Evolutionary conservation across 1,140 invertebrate genomes (phyloP).

Genomic region (Paramacrobiotus metropolitanus): DNA sequence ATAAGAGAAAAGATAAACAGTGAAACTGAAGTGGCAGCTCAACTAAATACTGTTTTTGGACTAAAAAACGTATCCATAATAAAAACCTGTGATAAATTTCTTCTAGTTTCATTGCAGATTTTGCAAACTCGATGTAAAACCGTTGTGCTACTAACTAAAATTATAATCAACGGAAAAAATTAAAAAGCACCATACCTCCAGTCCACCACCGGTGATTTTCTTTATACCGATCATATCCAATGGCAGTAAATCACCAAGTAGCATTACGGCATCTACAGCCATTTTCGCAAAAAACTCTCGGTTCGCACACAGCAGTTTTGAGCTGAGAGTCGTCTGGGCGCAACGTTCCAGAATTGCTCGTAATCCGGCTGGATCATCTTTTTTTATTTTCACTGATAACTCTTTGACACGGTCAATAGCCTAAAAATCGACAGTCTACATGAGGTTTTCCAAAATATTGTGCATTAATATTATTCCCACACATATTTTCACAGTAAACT

Average conservation of each 20-base stretch:
- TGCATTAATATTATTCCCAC: too few relatives aligned
- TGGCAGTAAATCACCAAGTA: conserved; percentile 72
- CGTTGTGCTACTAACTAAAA: too few relatives aligned
- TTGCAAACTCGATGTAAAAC: too few relatives aligned
- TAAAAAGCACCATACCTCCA: conserved; percentile 36
- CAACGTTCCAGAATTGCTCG: conserved; percentile 67
- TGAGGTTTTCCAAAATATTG: not conserved
- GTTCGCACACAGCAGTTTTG: conserved; percentile 82
- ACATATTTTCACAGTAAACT: too few relatives aligned
- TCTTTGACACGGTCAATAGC: conserved; percentile 61
- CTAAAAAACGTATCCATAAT: too few relatives aligned
- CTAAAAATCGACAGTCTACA: conserved; percentile 16
- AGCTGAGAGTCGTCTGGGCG: conserved; percentile 81
- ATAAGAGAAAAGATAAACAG: too few relatives aligned
- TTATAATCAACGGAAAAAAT: conserved; percentile 7
- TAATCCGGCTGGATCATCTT: conserved; percentile 32
- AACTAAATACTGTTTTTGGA: too few relatives aligned
- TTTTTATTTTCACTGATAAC: conserved; percentile 50
- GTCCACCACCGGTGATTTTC: conserved; percentile 76
- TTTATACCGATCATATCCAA: conserved; percentile 99
- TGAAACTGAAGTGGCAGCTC: too few relatives aligned
- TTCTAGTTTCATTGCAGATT: too few relatives aligned
- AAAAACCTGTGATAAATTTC: too few relatives aligned
- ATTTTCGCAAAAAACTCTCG: conserved; percentile 88
- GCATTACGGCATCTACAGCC: conserved; percentile 87